phyloP scores from a whole-genome alignment of 2,888 invertebrate species.

The Mesorhabditis sp. region DNA sequence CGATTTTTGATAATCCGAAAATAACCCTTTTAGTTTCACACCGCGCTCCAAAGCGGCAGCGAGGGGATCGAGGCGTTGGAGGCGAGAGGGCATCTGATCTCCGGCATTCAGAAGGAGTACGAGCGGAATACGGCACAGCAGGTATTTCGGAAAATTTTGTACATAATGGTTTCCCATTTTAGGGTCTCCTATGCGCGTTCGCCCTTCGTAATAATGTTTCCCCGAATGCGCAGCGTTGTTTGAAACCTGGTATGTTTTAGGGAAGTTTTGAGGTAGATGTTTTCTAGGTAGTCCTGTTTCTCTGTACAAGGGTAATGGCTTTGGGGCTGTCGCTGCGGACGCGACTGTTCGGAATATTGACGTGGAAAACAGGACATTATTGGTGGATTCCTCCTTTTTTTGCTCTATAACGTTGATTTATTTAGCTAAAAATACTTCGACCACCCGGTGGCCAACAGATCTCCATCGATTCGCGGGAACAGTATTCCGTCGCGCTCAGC shows the following conservation, averaged over 20 bases:
- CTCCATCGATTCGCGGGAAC: background rate
- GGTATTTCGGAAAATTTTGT: no score
- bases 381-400: no score
- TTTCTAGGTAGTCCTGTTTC: no score
- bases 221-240: background rate
- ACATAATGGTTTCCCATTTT: background rate
- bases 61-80: background rate
- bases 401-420: background rate
- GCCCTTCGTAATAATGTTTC: background rate
- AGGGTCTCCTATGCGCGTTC: constrained; percentile 2
- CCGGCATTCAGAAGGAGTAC: no score
- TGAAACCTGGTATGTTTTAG: background rate
- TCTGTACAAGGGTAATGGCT: no score
- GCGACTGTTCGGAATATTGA: no score
- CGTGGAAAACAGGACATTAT: no score
- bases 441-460: background rate
- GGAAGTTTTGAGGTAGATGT: no score
- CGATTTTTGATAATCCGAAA: no score
- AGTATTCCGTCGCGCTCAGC: background rate
- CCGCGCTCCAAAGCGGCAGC: background rate
- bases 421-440: background rate
- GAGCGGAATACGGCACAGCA: no score
- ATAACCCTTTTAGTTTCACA: no score
- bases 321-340: no score
- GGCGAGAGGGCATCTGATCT: background rate